These are phyloP conservation scores for Zapus hudsonius DNA, from an alignment of 2,113 vertebrate species.

Conservation along the genomic window DNA sequence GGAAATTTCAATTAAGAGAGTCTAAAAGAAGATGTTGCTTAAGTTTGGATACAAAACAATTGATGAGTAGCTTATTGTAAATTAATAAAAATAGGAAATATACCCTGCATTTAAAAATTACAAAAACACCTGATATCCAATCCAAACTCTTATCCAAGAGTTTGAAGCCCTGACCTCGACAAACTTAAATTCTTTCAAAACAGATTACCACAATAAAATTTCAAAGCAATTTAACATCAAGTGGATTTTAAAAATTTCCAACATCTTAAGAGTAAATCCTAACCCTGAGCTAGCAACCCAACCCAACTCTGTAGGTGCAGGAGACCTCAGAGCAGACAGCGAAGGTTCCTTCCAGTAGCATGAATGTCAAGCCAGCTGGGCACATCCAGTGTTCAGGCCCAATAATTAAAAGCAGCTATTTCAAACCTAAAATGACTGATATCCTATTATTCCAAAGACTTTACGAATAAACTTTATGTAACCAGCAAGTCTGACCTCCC, in stretches of 20 bases:
- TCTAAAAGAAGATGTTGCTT: background rate
- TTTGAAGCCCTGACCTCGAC: conserved; percentile 10
- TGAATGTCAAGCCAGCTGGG: background rate
- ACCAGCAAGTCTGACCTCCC: background rate
- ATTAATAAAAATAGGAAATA: conserved; percentile 34
- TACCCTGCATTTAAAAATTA: conserved; percentile 7
- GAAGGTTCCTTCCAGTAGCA: conserved; percentile 30
- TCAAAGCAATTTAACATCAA: background rate
- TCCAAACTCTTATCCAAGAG: conserved; percentile 20
- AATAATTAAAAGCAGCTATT: conserved; percentile 41
- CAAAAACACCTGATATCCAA: background rate
- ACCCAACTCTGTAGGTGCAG: background rate
- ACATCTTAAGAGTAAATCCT: conserved; percentile 47
- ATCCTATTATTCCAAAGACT: background rate
- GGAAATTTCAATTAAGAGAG: conserved; percentile 26
- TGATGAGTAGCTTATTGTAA: conserved; percentile 4
- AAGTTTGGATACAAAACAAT: conserved; percentile 5
- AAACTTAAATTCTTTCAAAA: conserved; percentile 56
- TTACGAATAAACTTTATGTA: conserved; percentile 29
- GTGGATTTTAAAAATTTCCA: conserved; percentile 24
- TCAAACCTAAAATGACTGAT: conserved; percentile 8
- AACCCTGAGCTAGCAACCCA: conserved; percentile 11
- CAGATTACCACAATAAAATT: conserved; percentile 33
- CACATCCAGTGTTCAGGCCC: conserved; percentile 8
- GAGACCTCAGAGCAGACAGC: background rate